Evolutionary conservation across 1,140 invertebrate genomes (phyloP), one percentile per base, ranked within the genome.

Genomic region (Antheraea pernyi): DNA sequence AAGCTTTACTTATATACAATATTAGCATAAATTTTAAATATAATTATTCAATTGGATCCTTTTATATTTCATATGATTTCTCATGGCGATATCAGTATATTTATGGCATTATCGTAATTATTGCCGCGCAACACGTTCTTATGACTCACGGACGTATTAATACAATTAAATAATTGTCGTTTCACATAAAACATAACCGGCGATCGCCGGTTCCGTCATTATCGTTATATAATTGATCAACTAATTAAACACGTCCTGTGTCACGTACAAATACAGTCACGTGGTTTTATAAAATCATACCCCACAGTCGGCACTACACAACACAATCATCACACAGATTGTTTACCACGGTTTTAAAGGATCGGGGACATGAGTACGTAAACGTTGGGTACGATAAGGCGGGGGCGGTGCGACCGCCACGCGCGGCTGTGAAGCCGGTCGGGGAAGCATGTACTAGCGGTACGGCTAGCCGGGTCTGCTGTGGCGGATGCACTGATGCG

Each of bases 281-380:
- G 80, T 83, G 81, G 75, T 64, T 67, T 78, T 74, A 53, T 53
- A 53, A 53, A 53, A 53, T 9, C 46, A n/a, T 16, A 53, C 46
- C 39, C 62, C 18, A 48, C 58, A 30, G 67, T 48, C 70, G 59
- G 76, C 83, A 85, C 84, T 85, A 77, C 84, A 85, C 82, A 81
- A 75, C 84, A 88, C 83, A 75, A 76, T 73, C 80, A 78, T 75
- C 80, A 85, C 79, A 83, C 78, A 69, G 66, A 73, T 80, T 82
- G 79, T 84, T 86, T 84, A 79, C 75, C 70, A 65, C 68, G 48
- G 65, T 18, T 67, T 53, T 66, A 42, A 16, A 63, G 70, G 59
- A 68, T 65, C 58, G 48, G 60, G 62, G 62, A 48, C 59, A 16
- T 65, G 19, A 42, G 58, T 65, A 53, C 46, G 59, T 42, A 37